Percentiles rank a stretch among this genome's conserved stretches.
Conservation (phyloP, 2,797 vertebrate genomes). For the Heteromormyrus szaboi region DNA sequence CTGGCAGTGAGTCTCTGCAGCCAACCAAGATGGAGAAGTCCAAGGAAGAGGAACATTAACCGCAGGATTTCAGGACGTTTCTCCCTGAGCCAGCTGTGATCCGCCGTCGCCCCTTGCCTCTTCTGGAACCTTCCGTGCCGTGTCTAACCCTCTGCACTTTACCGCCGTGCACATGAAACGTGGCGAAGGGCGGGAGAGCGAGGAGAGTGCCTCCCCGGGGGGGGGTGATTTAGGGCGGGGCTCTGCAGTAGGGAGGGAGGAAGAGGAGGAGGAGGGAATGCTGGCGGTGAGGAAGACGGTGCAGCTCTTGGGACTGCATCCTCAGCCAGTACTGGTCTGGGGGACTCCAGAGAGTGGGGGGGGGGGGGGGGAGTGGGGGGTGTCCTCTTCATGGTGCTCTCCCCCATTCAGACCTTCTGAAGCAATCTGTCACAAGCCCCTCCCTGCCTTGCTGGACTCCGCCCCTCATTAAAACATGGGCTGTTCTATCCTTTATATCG, state of each 20-base stretch:
- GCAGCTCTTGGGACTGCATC: constrained; percentile 17
- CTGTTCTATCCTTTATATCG: constrained; percentile 14
- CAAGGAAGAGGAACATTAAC: not conserved
- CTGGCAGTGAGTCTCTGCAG: not conserved
- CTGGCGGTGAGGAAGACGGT: constrained; percentile 37
- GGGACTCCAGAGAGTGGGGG: not conserved
- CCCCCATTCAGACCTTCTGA: constrained; percentile 22
- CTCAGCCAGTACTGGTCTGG: too few relatives aligned
- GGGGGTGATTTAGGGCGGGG: too few relatives aligned
- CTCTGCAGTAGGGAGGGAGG: constrained; percentile 37
- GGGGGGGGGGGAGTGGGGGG: not conserved
- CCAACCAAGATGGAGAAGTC: not conserved
- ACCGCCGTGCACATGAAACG: constrained; percentile 64
- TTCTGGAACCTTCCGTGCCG: constrained; percentile 29
- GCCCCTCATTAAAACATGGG: not conserved
- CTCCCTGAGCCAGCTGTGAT: constrained; percentile 18
- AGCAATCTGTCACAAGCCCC: constrained; percentile 40
- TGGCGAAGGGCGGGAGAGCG: constrained; percentile 48
- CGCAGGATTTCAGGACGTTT: not conserved
- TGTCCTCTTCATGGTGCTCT: not conserved
- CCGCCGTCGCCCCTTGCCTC: not conserved
- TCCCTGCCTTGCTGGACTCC: constrained; percentile 24
- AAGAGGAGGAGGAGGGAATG: constrained; percentile 41
- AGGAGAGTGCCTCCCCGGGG: constrained; percentile 33
- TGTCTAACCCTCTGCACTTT: constrained; percentile 73